Evolutionary conservation across 2,888 invertebrate genomes (phyloP), one percentile per base, ranked within the genome.

Genomic region (Chamaedrilus cognettii): DNA sequence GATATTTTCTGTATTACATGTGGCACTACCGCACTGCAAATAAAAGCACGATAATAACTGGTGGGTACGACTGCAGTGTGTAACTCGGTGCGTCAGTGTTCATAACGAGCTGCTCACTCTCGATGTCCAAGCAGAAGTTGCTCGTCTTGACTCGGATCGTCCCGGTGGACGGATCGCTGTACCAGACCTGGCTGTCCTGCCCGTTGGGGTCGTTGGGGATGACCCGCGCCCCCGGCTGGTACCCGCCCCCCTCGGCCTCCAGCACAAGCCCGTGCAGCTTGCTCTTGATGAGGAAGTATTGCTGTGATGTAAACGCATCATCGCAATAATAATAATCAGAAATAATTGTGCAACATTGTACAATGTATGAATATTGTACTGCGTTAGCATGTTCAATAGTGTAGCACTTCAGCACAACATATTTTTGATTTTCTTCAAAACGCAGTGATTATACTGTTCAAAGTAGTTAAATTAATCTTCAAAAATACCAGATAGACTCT

Each of bases 141-240:
- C 57, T 66, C 33, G 65, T 30, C 28, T 42, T 51, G 33, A 32
- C 50, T 23, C 68, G 33, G 62, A 70, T 66, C 51, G 62, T 66
- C 28, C 67, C 63, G 31, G 68, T 65, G 33, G 23, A 4, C 5
- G 15, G 35, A 35, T 70, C 68, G 11, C 60, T 56, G 59, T 68
- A 70, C 52, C 59, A 70, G 28, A 64, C 59, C 58, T 70, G 70
- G 66, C 69, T 64, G 23, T 63, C 49, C 30, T 58, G 30, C 3
- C 35, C 60, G 28, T 63, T 59, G 60, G 49, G 34, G 4, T 63
- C 51, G 60, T 49, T 50, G 19, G 67, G 50, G 42, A 63, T 31
- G 31, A 70, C 66, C 32, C 32, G 11, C 35, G 68, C 33, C 33
- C 68, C 66, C 0, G 68, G 66, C 11, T 58, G 26, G 2, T 28